A percentile compares a stretch with the other conserved stretches of the same genome.
Conservation (phyloP, 2,113 vertebrate species). For the Scatophagus argus region DNA sequence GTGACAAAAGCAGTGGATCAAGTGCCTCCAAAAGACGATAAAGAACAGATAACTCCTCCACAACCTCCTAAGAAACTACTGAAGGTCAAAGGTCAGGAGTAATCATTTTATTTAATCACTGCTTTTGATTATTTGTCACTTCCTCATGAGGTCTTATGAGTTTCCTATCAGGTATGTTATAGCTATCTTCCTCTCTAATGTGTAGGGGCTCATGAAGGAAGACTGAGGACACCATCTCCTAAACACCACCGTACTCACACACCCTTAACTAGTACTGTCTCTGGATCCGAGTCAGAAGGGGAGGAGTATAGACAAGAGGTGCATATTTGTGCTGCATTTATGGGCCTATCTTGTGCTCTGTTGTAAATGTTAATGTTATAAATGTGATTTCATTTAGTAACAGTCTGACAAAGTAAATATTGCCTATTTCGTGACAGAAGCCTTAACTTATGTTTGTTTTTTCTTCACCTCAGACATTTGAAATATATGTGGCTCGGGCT, state of each 20-base stretch:
- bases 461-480: constrained; percentile 88
- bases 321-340: not conserved
- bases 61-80: constrained; percentile 86
- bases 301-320: constrained; percentile 78
- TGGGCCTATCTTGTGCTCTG: not conserved
- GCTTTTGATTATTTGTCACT: not conserved
- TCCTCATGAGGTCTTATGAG: not conserved
- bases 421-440: not conserved
- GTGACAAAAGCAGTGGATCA: constrained; percentile 84
- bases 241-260: constrained; percentile 77
- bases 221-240: constrained; percentile 76
- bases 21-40: constrained; percentile 83
- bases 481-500: constrained; percentile 93
- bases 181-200: constrained; percentile 1
- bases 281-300: constrained; percentile 83
- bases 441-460: not conserved
- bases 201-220: constrained; percentile 55
- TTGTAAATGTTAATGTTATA: not conserved
- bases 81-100: constrained; percentile 90
- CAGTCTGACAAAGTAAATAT: no score
- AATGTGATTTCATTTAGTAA: not conserved
- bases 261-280: constrained; percentile 68
- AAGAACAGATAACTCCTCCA: constrained; percentile 82
- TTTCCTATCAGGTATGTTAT: not conserved
- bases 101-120: not conserved